These are phyloP conservation scores for Philhelius pedissequus DNA, from an alignment of 2,888 invertebrate species.

Conservation along the genomic window DNA sequence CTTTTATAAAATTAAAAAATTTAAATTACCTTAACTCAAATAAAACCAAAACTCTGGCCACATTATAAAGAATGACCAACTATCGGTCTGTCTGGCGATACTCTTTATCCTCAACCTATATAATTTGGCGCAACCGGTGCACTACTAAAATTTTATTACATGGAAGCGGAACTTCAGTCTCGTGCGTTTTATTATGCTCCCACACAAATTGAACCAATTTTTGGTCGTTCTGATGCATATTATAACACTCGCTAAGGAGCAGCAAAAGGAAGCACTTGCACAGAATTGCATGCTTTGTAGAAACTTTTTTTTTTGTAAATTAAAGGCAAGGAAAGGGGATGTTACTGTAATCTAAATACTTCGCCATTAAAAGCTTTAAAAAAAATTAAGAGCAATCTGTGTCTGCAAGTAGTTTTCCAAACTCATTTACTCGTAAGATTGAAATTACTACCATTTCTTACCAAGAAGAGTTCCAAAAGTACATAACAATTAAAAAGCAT, in stretches of 20 bases:
- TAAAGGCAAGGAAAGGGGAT: constrained; percentile 15
- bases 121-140: constrained; percentile 48
- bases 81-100: neutral
- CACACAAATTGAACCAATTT: constrained; percentile 6
- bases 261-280: neutral
- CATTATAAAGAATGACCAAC: neutral
- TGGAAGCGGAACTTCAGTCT: constrained; percentile 28
- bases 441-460: neutral
- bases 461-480: neutral
- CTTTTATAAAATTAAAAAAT: too few species aligned
- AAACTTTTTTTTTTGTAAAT: neutral
- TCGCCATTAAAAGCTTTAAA: neutral
- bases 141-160: constrained; percentile 43
- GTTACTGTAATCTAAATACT: constrained; percentile 24
- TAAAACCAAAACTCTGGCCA: neutral
- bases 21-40: too few species aligned
- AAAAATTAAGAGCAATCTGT: neutral
- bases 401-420: neutral
- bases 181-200: constrained; percentile 36
- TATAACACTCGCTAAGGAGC: neutral
- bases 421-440: neutral
- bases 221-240: neutral
- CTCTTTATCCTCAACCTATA: neutral
- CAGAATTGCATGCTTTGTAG: neutral
- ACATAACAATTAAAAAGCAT: constrained; percentile 42